phyloP scores from a whole-genome alignment of 2,113 vertebrate genomes.

The Labeo rohita region DNA sequence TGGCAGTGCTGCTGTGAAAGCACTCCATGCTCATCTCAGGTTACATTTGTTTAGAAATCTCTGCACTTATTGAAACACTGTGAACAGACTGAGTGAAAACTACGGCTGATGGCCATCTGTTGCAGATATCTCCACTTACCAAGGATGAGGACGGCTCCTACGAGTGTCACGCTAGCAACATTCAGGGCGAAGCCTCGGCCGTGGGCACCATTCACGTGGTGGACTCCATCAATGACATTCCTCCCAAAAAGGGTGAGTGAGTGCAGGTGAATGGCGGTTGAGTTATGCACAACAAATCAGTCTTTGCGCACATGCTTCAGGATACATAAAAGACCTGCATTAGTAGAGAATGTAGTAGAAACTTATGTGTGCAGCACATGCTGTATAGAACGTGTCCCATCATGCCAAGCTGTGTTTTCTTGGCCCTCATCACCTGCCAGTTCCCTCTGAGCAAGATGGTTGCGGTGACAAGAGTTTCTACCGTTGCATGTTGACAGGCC shows the following conservation, averaged over 20 bases:
- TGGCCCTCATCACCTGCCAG: conserved; percentile 3
- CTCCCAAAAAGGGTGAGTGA: conserved; percentile 77
- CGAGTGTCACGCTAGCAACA: conserved; percentile 87
- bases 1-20: not conserved
- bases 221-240: conserved; percentile 80
- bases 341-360: not conserved
- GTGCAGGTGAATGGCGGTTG: not conserved
- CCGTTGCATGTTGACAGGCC: not conserved
- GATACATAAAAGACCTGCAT: not conserved
- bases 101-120: not conserved
- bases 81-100: conserved; percentile 8
- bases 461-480: conserved; percentile 18
- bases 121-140: conserved; percentile 88
- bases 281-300: not conserved
- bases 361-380: not conserved
- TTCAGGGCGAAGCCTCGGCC: conserved; percentile 85
- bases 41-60: not conserved
- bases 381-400: not conserved
- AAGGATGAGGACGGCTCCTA: conserved; percentile 87
- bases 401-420: not conserved
- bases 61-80: not conserved
- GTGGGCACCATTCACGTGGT: conserved; percentile 84
- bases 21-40: not conserved
- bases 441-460: conserved; percentile 5
- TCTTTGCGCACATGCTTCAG: not conserved